Conservation (phyloP, 2,888 invertebrate genomes). For the Lasioglossum figueresi region DNA sequence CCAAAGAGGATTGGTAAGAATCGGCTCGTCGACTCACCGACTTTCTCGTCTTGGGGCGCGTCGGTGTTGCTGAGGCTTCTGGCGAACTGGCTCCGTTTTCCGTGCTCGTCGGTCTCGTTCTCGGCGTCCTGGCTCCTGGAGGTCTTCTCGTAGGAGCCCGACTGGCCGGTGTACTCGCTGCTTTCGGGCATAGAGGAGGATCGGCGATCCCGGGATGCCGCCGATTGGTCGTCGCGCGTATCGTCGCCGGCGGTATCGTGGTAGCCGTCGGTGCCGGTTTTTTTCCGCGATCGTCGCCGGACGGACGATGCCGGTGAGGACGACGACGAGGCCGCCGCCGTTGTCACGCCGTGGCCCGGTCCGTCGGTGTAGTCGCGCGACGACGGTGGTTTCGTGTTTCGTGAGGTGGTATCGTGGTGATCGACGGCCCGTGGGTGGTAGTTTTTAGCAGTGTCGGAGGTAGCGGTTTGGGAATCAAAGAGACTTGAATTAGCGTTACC, state of each 20-base stretch:
- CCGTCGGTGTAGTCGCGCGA: slow-evolving; percentile 63
- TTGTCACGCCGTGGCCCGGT: slow-evolving; percentile 10
- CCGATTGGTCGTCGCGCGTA: slow-evolving; percentile 62
- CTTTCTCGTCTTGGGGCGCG: slow-evolving; percentile 93
- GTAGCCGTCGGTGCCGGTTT: slow-evolving; percentile 60
- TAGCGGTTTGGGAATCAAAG: slow-evolving; percentile 84
- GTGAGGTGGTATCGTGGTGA: slow-evolving; percentile 76
- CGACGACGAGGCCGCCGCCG: slow-evolving; percentile 62
- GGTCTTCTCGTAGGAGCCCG: slow-evolving; percentile 81
- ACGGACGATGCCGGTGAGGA: slow-evolving; percentile 63
- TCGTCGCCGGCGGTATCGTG: slow-evolving; percentile 52
- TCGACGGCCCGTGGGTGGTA: slow-evolving; percentile 81
- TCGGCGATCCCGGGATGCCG: slow-evolving; percentile 76
- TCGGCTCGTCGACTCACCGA: slow-evolving; percentile 85
- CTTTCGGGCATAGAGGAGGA: slow-evolving; percentile 83
- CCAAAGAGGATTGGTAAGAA: not conserved
- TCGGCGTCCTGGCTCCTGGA: slow-evolving; percentile 76
- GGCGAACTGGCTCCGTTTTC: slow-evolving; percentile 87
- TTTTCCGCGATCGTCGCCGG: slow-evolving; percentile 71
- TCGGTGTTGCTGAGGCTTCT: slow-evolving; percentile 93
- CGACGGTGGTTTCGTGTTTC: slow-evolving; percentile 71
- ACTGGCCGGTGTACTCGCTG: slow-evolving; percentile 83
- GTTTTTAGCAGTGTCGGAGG: slow-evolving; percentile 84
- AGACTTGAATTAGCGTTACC: slow-evolving; percentile 84
- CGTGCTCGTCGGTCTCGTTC: slow-evolving; percentile 84